phyloP scores from a whole-genome alignment of 2,888 invertebrate species.

The Scotopteryx bipunctaria region DNA sequence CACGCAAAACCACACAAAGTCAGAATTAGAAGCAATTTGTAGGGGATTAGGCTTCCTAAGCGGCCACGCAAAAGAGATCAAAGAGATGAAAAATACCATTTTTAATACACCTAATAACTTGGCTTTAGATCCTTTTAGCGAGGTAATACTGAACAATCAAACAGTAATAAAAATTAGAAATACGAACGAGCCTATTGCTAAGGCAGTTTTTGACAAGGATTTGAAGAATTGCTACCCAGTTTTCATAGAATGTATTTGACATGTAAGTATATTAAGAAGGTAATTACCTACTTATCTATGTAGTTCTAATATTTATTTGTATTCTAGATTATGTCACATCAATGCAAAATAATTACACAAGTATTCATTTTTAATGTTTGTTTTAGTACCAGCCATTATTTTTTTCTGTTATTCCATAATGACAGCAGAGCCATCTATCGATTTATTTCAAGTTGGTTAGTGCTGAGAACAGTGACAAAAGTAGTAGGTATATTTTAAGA shows the following conservation, averaged over 20 bases:
- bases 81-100: slow-evolving; percentile 44
- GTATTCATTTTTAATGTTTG: too few species aligned
- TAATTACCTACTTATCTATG: too few species aligned
- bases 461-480: too few species aligned
- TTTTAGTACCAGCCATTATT: not conserved
- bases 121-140: slow-evolving; percentile 60
- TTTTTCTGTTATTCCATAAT: not conserved
- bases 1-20: slow-evolving; percentile 74
- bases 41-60: slow-evolving; percentile 83
- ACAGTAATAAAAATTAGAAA: slow-evolving; percentile 69
- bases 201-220: slow-evolving; percentile 50
- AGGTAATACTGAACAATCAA: slow-evolving; percentile 67
- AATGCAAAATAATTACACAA: too few species aligned
- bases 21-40: slow-evolving; percentile 84
- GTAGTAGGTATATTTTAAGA: too few species aligned
- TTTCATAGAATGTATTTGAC: slow-evolving; percentile 73
- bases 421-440: slow-evolving; percentile 17
- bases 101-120: slow-evolving; percentile 58
- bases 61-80: slow-evolving; percentile 76
- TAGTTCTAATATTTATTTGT: too few species aligned
- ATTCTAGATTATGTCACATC: too few species aligned
- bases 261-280: not conserved
- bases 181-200: slow-evolving; percentile 63
- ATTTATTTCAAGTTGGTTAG: too few species aligned
- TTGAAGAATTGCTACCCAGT: slow-evolving; percentile 69